phyloP scores from a whole-genome alignment of 2,113 vertebrate genomes.

The cat (Felis catus) region F.catus_Fca126_mat1.0 CM031416.1:4516501-4517000 shows the following conservation, averaged over 20 bases:
- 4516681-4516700: no score
- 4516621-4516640: no score
- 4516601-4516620: no score
- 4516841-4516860: neutral
- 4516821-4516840: neutral
- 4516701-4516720: neutral
- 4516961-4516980: neutral
- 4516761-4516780: neutral
- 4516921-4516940: neutral
- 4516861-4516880: neutral
- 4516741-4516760: neutral
- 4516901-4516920: neutral
- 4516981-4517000: fast-evolving
- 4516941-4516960: neutral
- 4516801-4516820: neutral
- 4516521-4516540: neutral
- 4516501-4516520: neutral
- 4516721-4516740: neutral
- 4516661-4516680: no score
- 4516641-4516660: no score
- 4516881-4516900: neutral
- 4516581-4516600: no score
- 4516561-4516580: no score
- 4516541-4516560: neutral
- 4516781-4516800: neutral